Evolutionary conservation across 2,888 invertebrate genomes (phyloP), one percentile per base, ranked within the genome.

Genomic region (Netelia fuscicornis): DNA sequence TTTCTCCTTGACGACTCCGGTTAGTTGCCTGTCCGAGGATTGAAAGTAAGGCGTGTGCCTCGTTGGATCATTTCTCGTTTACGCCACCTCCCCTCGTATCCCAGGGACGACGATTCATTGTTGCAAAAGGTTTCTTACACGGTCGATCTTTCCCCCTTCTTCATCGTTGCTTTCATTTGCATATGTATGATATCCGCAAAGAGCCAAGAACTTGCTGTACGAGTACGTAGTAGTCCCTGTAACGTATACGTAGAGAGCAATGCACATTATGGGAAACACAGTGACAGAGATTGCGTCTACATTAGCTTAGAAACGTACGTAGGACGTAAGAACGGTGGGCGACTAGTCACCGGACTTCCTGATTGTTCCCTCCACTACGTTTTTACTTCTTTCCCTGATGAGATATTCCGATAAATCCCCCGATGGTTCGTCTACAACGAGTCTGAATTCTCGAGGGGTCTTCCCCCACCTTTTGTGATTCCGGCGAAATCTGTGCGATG

Each of bases 111-210:
- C 42, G 60, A 1, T 67, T 74, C 68, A 25, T 64, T 60, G 75
- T 81, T 62, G 42, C 52, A 37, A 6, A 37, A 37, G 44, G 62
- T 64, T 75, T 75, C 30, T 68, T 68, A 20, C 52, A 23, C 23
- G 17, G 17, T 67, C 23, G 30, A 30, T 65, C 23, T 54, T 25
- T 52, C 11, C 67, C 72, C 42, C 78, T 54, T 1, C 30, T 54
- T 52, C 81, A 20, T 37, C 13, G 25, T n/a, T 67, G 1, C 11
- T 48, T 37, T 10, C 2, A 87, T 87, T 84, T 82, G 44, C 82
- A 87, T 85, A 84, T 79, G 83, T 62, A 81, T 82, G 76, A 44
- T 60, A 8, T 54, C 72, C 68, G 72, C 20, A 72, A 84, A 67
- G n/a, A 71, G 44, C 42, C 42, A 71, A 64, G 58, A 83, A 54